Base-by-base conservation (phyloP, 2,113 vertebrate genomes). In the Scomber colias region DNA sequence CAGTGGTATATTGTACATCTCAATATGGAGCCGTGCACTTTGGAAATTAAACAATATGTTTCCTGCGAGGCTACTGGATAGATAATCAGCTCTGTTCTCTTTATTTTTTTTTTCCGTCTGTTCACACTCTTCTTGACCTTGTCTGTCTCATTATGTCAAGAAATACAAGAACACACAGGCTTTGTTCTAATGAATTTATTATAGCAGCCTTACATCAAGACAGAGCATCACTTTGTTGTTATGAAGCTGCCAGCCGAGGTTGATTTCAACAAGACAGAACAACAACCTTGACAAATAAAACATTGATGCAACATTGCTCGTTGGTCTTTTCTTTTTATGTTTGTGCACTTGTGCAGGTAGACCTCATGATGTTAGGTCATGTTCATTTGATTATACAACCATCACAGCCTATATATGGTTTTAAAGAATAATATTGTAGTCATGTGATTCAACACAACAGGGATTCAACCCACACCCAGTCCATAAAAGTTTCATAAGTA, bases 121-220 rank as follows among this genome's bases (percentile, higher is more conserved):
- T 8, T 6, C 11, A 17, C 31, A 12, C 57, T 62, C 13, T 12
- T 15, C 51, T 35, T 50, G 13, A 21, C 21, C 3, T 15, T 54
- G 54, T 71, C 35, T 60, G 54, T 60, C 46, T 59, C 15, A 31
- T 45, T 14, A 13, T 16, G 31, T 53, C 14, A 40, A 21, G 48
- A 49, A 31, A 75, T 11, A 63, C 56, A 55, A 54, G 2, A 30
- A 13, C 30, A 55, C 21, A 46, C n/a, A 31, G 30, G 16, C 48
- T 51, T 54, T 16, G 49, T 49, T 57, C 19, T 63, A 17, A 78
- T 79, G 49, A 71, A 86, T 79, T 55, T 65, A 71, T 75, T 17
- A 75, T 70, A 15, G 51, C 16, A 40, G 74, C 19, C 27, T 59
- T 40, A 54, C 63, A 49, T 48, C 11, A 0, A 31, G 21, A 46